These are phyloP conservation scores for Phalera bucephala DNA, from an alignment of 2,888 invertebrate species.

Conservation along the genomic window DNA sequence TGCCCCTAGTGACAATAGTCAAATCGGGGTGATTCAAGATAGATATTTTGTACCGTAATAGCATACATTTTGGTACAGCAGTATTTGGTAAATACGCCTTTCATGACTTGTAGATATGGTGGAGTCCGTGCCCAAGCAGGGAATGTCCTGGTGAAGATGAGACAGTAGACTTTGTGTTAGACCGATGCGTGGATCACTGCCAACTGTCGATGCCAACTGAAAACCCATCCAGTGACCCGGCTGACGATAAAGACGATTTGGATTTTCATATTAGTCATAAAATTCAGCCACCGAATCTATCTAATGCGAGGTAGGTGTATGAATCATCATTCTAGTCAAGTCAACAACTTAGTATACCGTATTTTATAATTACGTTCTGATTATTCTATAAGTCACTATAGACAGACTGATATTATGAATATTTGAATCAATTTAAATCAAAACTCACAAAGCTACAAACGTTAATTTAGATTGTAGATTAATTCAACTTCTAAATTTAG, in stretches of 20 bases:
- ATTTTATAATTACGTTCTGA: too few relatives aligned
- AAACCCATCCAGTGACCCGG: slow-evolving; percentile 61
- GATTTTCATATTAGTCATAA: slow-evolving; percentile 81
- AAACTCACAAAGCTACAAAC: too few relatives aligned
- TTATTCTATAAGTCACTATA: too few relatives aligned
- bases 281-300: slow-evolving; percentile 64
- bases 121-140: slow-evolving; percentile 91
- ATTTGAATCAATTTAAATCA: too few relatives aligned
- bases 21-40: too few relatives aligned
- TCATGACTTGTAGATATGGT: slow-evolving; percentile 85
- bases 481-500: too few relatives aligned
- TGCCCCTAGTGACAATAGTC: slow-evolving; percentile 4
- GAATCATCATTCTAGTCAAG: neutral
- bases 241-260: slow-evolving; percentile 77
- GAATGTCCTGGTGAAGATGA: slow-evolving; percentile 90
- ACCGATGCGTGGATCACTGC: slow-evolving; percentile 89
- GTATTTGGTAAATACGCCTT: neutral
- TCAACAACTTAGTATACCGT: too few relatives aligned
- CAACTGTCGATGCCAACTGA: slow-evolving; percentile 74
- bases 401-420: too few relatives aligned
- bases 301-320: slow-evolving; percentile 55
- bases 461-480: too few relatives aligned
- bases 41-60: too few relatives aligned
- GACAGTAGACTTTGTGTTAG: slow-evolving; percentile 87
- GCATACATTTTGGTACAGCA: too few relatives aligned